phyloP scores from a whole-genome alignment of 2,797 vertebrate genomes.

The Decapterus maruadsi region DNA sequence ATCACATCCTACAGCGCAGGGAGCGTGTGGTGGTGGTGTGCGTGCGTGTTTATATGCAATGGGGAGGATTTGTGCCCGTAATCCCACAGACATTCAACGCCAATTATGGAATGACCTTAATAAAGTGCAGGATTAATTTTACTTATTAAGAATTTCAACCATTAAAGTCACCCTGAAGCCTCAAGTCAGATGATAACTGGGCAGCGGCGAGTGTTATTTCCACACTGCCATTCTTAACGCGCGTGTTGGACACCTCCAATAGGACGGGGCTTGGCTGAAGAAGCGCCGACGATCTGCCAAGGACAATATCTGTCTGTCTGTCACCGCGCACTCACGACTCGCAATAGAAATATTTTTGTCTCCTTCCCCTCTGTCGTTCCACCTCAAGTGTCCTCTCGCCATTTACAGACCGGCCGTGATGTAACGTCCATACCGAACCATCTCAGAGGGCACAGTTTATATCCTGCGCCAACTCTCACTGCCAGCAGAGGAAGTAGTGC shows the following conservation, averaged over 20 bases:
- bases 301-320: conserved; percentile 44
- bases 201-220: conserved; percentile 49
- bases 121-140: conserved; percentile 63
- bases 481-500: background rate
- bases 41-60: conserved; percentile 24
- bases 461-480: background rate
- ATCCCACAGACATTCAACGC: conserved; percentile 58
- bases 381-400: conserved; percentile 10
- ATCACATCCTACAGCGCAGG: conserved; percentile 24
- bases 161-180: conserved; percentile 66
- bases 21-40: background rate
- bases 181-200: conserved; percentile 60
- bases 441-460: background rate
- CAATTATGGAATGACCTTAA: conserved; percentile 66
- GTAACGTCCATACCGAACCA: background rate
- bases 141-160: conserved; percentile 65
- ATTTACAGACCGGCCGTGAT: background rate
- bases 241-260: conserved; percentile 38
- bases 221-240: conserved; percentile 31
- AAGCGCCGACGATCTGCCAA: conserved; percentile 53
- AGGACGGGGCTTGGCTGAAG: conserved; percentile 48
- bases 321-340: conserved; percentile 30
- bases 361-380: conserved; percentile 2
- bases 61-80: conserved; percentile 38
- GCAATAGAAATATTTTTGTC: conserved; percentile 1